Percentiles rank a stretch among this genome's conserved stretches.
These are phyloP conservation scores for Acleris emargana DNA, from an alignment of 2,888 invertebrate genomes.

Conservation along the genomic window DNA sequence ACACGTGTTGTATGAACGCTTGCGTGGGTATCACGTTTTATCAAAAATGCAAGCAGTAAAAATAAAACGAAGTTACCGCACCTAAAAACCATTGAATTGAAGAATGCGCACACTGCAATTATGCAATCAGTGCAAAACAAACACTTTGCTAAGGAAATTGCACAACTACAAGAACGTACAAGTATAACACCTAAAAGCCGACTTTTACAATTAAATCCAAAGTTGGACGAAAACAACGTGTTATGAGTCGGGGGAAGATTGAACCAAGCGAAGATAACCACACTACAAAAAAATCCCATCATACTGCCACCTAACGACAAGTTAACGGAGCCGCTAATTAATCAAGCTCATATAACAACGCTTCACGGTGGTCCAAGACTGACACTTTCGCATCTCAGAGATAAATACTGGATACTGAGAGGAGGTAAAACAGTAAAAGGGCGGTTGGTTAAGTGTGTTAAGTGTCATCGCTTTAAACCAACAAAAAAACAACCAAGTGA, in stretches of 20 bases:
- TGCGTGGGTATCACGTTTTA: conserved; percentile 1
- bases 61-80: not conserved
- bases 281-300: not conserved
- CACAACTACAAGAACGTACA: conserved; percentile 1
- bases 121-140: conserved; percentile 22
- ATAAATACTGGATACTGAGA: conserved; percentile 28
- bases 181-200: not conserved
- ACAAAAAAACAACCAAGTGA: conserved; percentile 22
- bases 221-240: not conserved
- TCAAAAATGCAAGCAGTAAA: conserved; percentile 19
- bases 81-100: conserved; percentile 17
- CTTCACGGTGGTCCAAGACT: conserved; percentile 34
- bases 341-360: conserved; percentile 29
- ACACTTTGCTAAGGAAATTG: not conserved
- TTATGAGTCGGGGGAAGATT: not conserved
- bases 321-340: not conserved
- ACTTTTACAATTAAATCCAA: not conserved
- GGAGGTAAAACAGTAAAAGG: conserved; percentile 23
- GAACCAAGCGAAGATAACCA: not conserved
- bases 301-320: not conserved
- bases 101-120: conserved; percentile 19
- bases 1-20: not conserved
- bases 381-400: not conserved
- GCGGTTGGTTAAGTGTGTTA: conserved; percentile 23
- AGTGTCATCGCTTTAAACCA: conserved; percentile 17